phyloP scores from a whole-genome alignment of 2,113 vertebrate species.

The Trinectes maculatus region DNA sequence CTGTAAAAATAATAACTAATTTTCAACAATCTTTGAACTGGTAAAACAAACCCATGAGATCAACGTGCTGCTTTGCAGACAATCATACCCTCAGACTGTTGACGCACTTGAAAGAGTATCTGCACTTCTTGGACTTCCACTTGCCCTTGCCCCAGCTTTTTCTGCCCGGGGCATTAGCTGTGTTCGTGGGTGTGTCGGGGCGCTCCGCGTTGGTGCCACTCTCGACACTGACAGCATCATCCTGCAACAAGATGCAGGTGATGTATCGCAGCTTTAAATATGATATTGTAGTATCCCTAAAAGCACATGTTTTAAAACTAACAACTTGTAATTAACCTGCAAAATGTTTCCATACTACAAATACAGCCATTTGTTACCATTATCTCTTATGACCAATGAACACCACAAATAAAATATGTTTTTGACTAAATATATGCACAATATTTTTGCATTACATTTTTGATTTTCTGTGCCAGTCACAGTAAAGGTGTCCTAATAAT shows the following conservation, averaged over 20 bases:
- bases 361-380: too few relatives aligned
- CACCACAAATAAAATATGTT: too few relatives aligned
- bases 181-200: slow-evolving; percentile 98
- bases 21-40: not conserved
- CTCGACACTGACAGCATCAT: slow-evolving; percentile 94
- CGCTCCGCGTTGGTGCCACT: slow-evolving; percentile 94
- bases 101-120: slow-evolving; percentile 98
- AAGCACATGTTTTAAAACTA: not conserved
- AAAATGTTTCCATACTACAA: not conserved
- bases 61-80: not conserved
- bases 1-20: slow-evolving; percentile 68
- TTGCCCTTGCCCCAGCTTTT: slow-evolving; percentile 99
- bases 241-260: slow-evolving; percentile 75
- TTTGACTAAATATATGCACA: too few relatives aligned
- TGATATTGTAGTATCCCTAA: not conserved
- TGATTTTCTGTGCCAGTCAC: too few relatives aligned
- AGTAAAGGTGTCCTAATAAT: too few relatives aligned
- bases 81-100: slow-evolving; percentile 93
- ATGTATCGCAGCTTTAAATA: not conserved
- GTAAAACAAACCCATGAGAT: not conserved
- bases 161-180: slow-evolving; percentile 93
- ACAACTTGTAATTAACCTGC: not conserved
- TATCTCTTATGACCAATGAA: too few relatives aligned
- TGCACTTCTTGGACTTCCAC: slow-evolving; percentile 99
- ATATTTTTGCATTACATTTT: too few relatives aligned